Conservation (phyloP, 2,888 invertebrate species). For the Spialia ferax region DNA sequence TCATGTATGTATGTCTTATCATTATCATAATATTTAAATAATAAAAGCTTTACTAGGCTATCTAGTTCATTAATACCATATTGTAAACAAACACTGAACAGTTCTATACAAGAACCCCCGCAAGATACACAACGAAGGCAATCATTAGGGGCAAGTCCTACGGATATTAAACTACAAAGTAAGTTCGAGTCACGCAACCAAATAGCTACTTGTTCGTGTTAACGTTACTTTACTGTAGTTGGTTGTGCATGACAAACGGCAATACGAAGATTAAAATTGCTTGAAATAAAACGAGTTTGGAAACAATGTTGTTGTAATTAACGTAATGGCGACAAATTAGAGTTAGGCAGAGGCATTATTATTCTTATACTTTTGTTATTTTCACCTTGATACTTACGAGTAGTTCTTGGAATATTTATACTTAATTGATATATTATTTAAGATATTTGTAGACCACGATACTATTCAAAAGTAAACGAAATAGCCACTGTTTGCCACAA, state of each 20-base stretch:
- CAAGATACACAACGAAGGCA: neutral
- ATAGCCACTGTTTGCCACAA: too few species aligned
- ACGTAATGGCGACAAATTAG: neutral
- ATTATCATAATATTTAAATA: too few species aligned
- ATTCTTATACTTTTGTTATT: neutral
- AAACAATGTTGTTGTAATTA: constrained; percentile 3
- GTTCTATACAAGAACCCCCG: neutral
- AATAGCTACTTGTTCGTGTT: neutral
- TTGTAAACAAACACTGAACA: too few species aligned
- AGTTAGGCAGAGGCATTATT: neutral
- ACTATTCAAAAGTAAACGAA: too few species aligned
- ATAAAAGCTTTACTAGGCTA: too few species aligned
- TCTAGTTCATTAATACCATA: too few species aligned
- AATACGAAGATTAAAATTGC: constrained; percentile 23
- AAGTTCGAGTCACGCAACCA: neutral
- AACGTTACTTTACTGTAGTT: constrained; percentile 2
- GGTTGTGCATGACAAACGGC: constrained; percentile 25
- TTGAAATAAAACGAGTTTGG: constrained; percentile 1
- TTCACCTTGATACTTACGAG: too few species aligned
- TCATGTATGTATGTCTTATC: too few species aligned
- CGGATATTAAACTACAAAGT: constrained; percentile 1
- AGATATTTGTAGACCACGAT: too few species aligned
- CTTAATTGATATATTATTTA: too few species aligned
- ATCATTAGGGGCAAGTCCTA: constrained; percentile 1
- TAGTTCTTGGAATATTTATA: too few species aligned